Conservation (phyloP, 2,113 vertebrate species). For the Lepus americanus region DNA sequence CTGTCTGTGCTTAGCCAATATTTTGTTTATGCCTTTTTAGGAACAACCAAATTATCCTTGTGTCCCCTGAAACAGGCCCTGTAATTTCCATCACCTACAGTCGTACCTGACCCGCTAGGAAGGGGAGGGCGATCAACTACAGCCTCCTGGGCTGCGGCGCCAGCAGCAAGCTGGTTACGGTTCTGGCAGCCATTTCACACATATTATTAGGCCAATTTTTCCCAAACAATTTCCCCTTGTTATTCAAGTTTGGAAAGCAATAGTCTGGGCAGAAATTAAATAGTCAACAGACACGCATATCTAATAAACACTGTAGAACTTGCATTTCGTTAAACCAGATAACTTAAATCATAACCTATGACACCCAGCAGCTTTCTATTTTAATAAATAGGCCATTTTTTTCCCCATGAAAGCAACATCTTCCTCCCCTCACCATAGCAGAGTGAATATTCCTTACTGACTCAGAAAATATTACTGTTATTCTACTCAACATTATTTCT, state of each 20-base stretch:
- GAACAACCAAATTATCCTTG: slow-evolving; percentile 80
- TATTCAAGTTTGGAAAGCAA: slow-evolving; percentile 42
- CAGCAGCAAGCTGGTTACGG: slow-evolving; percentile 24
- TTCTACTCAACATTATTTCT: background rate
- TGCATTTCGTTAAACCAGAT: slow-evolving; percentile 24
- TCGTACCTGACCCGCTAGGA: slow-evolving; percentile 75
- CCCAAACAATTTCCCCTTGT: background rate
- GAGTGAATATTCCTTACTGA: background rate
- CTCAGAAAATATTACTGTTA: background rate
- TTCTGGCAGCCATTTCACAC: slow-evolving; percentile 52
- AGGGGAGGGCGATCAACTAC: slow-evolving; percentile 29
- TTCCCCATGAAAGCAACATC: background rate
- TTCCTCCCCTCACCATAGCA: background rate
- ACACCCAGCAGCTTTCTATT: slow-evolving; percentile 2
- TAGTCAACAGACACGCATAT: background rate
- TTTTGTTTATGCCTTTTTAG: slow-evolving; percentile 83
- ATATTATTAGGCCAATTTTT: slow-evolving; percentile 47
- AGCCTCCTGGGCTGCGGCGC: slow-evolving; percentile 54
- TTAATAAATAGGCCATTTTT: background rate
- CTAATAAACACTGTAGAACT: background rate
- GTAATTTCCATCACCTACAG: slow-evolving; percentile 77
- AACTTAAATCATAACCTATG: background rate
- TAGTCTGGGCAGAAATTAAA: slow-evolving; percentile 25
- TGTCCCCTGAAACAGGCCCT: slow-evolving; percentile 81
- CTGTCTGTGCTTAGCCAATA: slow-evolving; percentile 82